phyloP scores from a whole-genome alignment of 2,113 vertebrate genomes.

The Cyphomyrus discorhynchus region DNA sequence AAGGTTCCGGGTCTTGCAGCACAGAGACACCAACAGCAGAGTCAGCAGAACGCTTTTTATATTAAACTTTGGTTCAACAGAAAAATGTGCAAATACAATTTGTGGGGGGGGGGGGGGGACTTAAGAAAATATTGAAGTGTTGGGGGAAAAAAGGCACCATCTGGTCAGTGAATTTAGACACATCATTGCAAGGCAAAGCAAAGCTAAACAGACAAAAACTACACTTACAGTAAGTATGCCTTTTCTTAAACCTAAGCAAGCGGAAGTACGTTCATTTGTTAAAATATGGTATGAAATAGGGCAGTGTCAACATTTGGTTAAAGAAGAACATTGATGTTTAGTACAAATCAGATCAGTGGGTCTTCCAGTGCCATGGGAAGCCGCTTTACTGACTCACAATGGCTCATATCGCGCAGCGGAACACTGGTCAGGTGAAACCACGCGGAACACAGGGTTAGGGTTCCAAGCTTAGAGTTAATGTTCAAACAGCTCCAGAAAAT shows the following conservation, averaged over 20 bases:
- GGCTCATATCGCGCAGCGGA: not conserved
- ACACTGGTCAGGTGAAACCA: not conserved
- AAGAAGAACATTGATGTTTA: not conserved
- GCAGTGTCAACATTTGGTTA: not conserved
- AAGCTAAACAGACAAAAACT: too few relatives aligned
- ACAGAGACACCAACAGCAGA: not conserved
- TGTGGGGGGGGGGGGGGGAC: too few relatives aligned
- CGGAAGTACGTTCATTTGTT: not conserved
- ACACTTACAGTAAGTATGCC: not conserved
- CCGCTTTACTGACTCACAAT: not conserved
- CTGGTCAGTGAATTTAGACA: not conserved
- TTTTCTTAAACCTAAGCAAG: not conserved
- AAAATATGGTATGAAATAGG: not conserved
- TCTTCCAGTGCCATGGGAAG: not conserved
- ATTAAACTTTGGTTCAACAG: conserved; percentile 2
- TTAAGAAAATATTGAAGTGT: not conserved
- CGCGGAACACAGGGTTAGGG: not conserved
- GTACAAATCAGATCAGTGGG: not conserved
- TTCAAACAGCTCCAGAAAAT: not conserved
- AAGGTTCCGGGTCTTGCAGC: not conserved
- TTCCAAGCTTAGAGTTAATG: not conserved
- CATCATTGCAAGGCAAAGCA: not conserved
- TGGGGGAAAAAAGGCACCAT: not conserved
- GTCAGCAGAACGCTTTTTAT: not conserved
- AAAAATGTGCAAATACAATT: not conserved